A percentile compares a stretch with the other conserved stretches of the same genome.
phyloP scores from a whole-genome alignment of 2,113 vertebrate species.

The Falcunculus frontatus region DNA sequence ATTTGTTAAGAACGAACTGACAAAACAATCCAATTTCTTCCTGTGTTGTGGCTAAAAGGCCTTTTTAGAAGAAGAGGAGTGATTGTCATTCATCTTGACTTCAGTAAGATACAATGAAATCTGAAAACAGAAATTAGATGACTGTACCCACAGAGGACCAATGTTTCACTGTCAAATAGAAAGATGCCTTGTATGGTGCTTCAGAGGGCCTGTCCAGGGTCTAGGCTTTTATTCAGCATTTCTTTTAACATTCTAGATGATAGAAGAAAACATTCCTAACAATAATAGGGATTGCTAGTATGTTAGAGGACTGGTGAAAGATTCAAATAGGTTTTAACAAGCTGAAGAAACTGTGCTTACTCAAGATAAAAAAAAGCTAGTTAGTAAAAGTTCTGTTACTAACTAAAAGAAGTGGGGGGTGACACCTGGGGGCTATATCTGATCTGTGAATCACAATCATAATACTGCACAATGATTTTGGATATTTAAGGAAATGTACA shows the following conservation, averaged over 20 bases:
- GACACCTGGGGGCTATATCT: not conserved
- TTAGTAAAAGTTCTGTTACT: not conserved
- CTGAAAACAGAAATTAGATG: not conserved
- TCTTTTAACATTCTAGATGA: not conserved
- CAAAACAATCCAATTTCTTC: not conserved
- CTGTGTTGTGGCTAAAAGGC: not conserved
- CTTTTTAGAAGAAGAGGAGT: not conserved
- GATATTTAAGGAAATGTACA: not conserved
- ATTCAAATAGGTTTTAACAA: not conserved
- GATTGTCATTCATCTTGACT: not conserved
- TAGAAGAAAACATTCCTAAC: not conserved
- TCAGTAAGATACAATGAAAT: not conserved
- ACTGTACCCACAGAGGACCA: not conserved
- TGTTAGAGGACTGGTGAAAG: not conserved
- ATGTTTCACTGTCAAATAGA: not conserved
- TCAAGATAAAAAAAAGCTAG: not conserved
- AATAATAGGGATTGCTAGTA: not conserved
- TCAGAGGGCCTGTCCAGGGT: not conserved
- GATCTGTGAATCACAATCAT: not conserved
- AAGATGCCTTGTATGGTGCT: not conserved
- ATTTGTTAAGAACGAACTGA: not conserved
- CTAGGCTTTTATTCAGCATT: not conserved
- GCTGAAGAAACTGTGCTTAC: not conserved
- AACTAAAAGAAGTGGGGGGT: not conserved
- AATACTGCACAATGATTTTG: not conserved